These are phyloP conservation scores for Corapipo altera DNA, from an alignment of 2,113 vertebrate species.

Conservation along the genomic window DNA sequence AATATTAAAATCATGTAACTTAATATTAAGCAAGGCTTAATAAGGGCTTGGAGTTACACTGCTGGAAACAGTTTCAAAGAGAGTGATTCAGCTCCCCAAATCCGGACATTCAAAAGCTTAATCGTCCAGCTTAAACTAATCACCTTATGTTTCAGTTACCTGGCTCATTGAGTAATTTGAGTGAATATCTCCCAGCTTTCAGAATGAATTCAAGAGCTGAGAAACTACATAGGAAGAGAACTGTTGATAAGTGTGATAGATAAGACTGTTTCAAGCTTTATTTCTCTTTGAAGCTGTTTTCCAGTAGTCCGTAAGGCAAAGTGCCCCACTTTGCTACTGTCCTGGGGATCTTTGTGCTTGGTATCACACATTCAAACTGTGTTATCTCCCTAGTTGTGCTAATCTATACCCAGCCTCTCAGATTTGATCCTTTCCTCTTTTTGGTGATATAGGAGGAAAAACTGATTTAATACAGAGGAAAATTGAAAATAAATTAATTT, in stretches of 20 bases:
- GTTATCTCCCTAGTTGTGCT: background rate
- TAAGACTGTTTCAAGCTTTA: background rate
- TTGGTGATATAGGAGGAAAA: background rate
- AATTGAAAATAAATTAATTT: background rate
- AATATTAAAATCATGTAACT: background rate
- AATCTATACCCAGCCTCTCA: background rate
- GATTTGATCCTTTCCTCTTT: background rate
- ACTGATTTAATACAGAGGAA: background rate
- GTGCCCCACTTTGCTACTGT: background rate
- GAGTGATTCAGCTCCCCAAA: conserved; percentile 14
- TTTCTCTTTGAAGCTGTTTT: background rate
- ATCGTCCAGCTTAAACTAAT: conserved; percentile 26
- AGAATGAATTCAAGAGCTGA: background rate
- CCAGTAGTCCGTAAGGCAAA: rapidly evolving
- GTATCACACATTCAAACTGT: background rate
- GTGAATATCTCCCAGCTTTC: background rate
- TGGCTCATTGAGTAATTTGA: conserved; percentile 40
- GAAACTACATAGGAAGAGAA: background rate
- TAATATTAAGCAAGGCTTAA: conserved; percentile 5
- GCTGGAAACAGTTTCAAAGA: conserved; percentile 33
- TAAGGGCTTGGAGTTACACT: background rate
- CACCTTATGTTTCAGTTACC: conserved; percentile 43
- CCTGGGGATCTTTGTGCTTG: background rate
- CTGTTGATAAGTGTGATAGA: background rate
- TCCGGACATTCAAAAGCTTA: background rate